Conservation (phyloP, 1,140 invertebrate species). For the Diabrotica undecimpunctata region DNA sequence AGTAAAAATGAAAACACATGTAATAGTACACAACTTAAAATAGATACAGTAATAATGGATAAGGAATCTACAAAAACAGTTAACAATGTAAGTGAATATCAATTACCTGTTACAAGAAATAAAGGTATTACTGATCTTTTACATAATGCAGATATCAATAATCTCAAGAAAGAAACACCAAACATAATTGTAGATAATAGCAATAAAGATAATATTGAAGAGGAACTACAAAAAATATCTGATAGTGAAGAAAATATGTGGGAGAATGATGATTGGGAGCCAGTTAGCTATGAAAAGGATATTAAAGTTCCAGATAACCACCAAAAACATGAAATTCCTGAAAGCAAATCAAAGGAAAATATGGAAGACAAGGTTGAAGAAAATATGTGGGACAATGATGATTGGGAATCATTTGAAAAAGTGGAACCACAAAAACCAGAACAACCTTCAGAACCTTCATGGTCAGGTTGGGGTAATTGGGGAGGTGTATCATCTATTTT, state of each 20-base stretch:
- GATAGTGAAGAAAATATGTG: conserved; percentile 36
- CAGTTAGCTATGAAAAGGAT: conserved; percentile 7
- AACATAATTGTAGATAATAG: neutral
- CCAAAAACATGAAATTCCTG: neutral
- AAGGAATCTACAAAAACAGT: conserved; percentile 1
- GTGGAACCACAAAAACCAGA: conserved; percentile 17
- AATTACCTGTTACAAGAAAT: neutral
- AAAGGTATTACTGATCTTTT: neutral
- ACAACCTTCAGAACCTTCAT: conserved; percentile 21
- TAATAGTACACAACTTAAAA: neutral
- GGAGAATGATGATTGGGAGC: conserved; percentile 40
- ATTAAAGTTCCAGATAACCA: neutral
- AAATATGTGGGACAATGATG: conserved; percentile 36
- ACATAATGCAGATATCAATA: conserved; percentile 4
- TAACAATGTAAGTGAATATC: conserved; percentile 6
- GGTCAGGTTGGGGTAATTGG: conserved; percentile 60
- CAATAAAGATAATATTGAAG: conserved; percentile 1
- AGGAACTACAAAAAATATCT: conserved; percentile 9
- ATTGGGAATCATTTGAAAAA: conserved; percentile 38
- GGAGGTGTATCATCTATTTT: conserved; percentile 72
- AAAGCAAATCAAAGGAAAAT: neutral
- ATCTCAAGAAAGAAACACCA: neutral
- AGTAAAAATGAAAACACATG: neutral
- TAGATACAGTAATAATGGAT: neutral
- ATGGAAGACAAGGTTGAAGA: conserved; percentile 6